A percentile compares a stretch with the other conserved stretches of the same genome.
Conservation (phyloP, 2,797 vertebrate genomes). For the Chiroxiphia lanceolata region DNA sequence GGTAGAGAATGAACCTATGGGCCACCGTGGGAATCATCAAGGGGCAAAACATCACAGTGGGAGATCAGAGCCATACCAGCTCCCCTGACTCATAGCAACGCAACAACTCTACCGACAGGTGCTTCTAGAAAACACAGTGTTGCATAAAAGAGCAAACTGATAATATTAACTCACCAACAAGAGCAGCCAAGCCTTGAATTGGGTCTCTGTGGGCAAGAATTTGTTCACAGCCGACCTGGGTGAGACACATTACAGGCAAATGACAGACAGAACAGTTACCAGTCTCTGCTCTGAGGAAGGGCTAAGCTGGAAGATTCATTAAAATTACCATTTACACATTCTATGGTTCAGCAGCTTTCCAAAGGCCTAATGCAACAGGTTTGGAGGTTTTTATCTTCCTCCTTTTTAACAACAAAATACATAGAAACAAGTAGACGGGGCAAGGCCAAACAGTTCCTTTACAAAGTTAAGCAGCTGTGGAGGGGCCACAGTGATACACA, state of each 20-base stretch:
- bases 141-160: not conserved
- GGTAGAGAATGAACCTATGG: not conserved
- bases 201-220: conserved; percentile 78
- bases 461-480: not conserved
- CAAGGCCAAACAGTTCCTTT: not conserved
- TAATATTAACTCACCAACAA: conserved; percentile 79
- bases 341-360: not conserved
- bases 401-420: not conserved
- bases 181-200: conserved; percentile 80
- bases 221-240: conserved; percentile 85
- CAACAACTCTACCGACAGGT: not conserved
- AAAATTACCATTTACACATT: not conserved
- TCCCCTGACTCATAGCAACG: not conserved
- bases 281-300: not conserved
- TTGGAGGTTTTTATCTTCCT: not conserved
- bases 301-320: not conserved
- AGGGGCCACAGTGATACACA: not conserved
- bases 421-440: not conserved
- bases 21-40: not conserved
- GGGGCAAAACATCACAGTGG: not conserved
- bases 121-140: not conserved
- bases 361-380: not conserved
- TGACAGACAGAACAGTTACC: not conserved
- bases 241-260: not conserved
- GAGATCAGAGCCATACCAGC: not conserved